Conservation (phyloP, 1,140 invertebrate genomes). For the Pogonus chalceus region DNA sequence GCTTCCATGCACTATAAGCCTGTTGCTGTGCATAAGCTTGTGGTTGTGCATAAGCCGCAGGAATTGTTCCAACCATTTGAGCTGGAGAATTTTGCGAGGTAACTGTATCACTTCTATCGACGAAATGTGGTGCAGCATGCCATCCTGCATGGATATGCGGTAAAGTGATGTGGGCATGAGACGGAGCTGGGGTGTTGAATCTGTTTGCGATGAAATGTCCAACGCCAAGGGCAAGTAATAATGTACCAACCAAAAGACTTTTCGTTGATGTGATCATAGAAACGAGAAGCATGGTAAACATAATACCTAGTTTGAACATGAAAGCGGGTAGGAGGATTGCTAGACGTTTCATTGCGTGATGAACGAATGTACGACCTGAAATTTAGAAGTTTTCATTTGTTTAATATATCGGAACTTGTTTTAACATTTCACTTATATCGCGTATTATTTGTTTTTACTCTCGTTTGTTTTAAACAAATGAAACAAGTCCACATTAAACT, state of each 20-base stretch:
- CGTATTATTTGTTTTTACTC: too few species aligned
- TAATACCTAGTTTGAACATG: constrained; percentile 34
- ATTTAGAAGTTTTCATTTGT: too few species aligned
- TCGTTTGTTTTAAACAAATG: too few species aligned
- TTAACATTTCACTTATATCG: too few species aligned
- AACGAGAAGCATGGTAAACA: constrained; percentile 30
- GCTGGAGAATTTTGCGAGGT: neutral
- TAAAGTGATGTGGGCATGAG: constrained; percentile 2
- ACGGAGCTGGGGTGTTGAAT: neutral
- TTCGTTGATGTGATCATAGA: constrained; percentile 30
- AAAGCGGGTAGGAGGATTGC: constrained; percentile 30
- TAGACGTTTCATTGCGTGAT: constrained; percentile 29
- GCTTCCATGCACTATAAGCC: constrained; percentile 4
- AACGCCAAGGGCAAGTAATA: constrained; percentile 15
- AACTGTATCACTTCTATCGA: constrained; percentile 20
- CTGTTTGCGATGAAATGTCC: neutral
- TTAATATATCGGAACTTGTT: too few species aligned
- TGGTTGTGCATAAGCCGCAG: constrained; percentile 6
- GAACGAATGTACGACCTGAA: constrained; percentile 32
- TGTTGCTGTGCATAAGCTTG: constrained; percentile 7
- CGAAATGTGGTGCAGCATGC: constrained; percentile 19
- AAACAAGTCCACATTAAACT: too few species aligned
- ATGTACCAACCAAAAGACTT: constrained; percentile 32
- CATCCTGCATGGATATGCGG: constrained; percentile 12
- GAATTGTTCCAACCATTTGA: neutral